These are phyloP conservation scores for Ephydatia muelleri DNA, from an alignment of 37 sponge, comb jelly and placozoan species.

Conservation along the genomic window DNA sequence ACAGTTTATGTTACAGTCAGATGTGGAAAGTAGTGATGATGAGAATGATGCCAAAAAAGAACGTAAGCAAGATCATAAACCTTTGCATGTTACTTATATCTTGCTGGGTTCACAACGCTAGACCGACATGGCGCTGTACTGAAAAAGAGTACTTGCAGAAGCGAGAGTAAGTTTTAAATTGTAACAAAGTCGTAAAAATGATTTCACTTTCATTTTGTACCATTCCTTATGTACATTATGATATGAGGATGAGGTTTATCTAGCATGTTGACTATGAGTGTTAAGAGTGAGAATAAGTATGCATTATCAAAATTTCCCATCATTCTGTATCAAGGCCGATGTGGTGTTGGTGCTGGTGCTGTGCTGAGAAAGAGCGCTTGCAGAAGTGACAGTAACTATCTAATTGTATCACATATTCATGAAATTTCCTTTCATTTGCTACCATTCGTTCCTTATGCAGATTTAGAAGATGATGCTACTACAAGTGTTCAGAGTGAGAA, in stretches of 20 bases:
- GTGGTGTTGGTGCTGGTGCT: neutral
- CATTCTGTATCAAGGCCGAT: neutral
- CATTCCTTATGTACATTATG: too few relatives aligned
- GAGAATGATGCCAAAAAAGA: neutral
- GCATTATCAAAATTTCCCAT: neutral
- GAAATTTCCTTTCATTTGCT: too few relatives aligned
- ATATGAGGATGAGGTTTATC: too few relatives aligned
- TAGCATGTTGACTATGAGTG: too few relatives aligned
- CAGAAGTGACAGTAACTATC: neutral
- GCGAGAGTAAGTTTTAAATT: too few relatives aligned
- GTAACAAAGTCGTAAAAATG: too few relatives aligned
- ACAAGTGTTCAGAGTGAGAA: too few relatives aligned
- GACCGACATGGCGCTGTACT: too few relatives aligned
- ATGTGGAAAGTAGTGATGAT: neutral
- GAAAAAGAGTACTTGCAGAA: too few relatives aligned
- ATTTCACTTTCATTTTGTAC: too few relatives aligned
- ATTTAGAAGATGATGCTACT: too few relatives aligned
- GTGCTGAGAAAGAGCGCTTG: neutral
- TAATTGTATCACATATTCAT: neutral
- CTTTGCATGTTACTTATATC: neutral
- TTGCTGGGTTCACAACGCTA: neutral
- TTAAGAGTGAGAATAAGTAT: neutral
- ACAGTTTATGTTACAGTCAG: neutral
- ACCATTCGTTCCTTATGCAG: too few relatives aligned
- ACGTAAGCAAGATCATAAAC: neutral